A percentile compares a stretch with the other conserved stretches of the same genome.
phyloP scores from a whole-genome alignment of 2,797 vertebrate species.

The Cryptoblepharus egeriae region DNA sequence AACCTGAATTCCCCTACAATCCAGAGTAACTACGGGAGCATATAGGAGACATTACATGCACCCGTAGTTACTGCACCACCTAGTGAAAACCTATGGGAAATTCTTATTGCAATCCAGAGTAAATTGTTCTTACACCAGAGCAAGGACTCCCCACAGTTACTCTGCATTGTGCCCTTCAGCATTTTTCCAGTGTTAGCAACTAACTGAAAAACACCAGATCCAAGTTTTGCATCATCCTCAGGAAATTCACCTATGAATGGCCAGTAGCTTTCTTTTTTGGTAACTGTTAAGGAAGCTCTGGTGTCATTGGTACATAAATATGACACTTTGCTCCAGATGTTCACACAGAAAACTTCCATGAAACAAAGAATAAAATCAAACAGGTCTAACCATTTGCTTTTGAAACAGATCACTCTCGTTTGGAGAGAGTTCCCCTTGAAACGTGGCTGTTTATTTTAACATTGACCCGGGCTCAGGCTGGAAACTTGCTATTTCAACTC shows the following conservation, averaged over 20 bases:
- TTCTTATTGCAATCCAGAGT: too few relatives aligned
- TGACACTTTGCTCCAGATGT: constrained; percentile 62
- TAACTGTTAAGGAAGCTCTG: constrained; percentile 50
- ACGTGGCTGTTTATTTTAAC: constrained; percentile 71
- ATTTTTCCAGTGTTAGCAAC: neutral
- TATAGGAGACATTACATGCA: too few relatives aligned
- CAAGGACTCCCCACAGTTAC: too few relatives aligned
- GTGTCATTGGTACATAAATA: constrained; percentile 64
- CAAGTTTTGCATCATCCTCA: neutral
- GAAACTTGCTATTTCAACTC: constrained; percentile 71
- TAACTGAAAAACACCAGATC: neutral
- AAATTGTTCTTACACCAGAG: too few relatives aligned
- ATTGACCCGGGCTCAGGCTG: constrained; percentile 63
- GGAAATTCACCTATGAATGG: constrained; percentile 21
- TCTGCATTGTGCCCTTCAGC: too few relatives aligned
- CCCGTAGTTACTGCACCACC: too few relatives aligned
- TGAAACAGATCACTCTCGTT: constrained; percentile 64
- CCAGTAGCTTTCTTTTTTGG: constrained; percentile 41
- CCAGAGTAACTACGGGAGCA: too few relatives aligned
- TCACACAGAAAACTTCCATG: constrained; percentile 51
- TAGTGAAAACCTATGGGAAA: too few relatives aligned
- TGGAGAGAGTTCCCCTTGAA: constrained; percentile 71
- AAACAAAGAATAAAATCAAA: constrained; percentile 62
- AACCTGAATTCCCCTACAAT: too few relatives aligned
- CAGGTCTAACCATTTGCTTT: constrained; percentile 61